A percentile compares a stretch with the other conserved stretches of the same genome.
Conservation (phyloP, 2,113 vertebrate species). For the Tyrannus savana region DNA sequence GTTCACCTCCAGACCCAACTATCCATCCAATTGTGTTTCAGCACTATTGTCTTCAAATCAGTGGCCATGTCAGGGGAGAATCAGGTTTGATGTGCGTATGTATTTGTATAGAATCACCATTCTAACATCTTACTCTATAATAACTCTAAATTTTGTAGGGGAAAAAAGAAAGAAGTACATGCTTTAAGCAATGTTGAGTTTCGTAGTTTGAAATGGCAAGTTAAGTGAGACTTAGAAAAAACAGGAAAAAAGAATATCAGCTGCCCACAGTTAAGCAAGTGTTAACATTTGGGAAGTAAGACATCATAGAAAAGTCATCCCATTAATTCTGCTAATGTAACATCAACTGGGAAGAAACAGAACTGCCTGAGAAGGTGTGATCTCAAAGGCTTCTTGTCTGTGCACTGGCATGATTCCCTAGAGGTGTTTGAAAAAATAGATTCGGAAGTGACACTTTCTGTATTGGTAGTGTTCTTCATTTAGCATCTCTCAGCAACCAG, state of each 20-base stretch:
- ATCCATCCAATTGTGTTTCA: not conserved
- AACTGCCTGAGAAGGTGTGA: not conserved
- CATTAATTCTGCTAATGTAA: not conserved
- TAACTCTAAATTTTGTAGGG: accelerated
- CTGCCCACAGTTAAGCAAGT: not conserved
- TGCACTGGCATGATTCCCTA: not conserved
- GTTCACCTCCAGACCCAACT: not conserved
- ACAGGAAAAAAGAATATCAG: not conserved
- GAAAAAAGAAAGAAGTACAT: not conserved
- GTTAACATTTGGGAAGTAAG: not conserved
- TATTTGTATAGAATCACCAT: not conserved
- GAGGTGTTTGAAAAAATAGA: not conserved
- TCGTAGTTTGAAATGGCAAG: not conserved
- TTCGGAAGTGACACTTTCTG: not conserved
- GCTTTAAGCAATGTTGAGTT: not conserved
- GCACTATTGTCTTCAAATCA: not conserved
- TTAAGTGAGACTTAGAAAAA: not conserved
- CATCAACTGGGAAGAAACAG: not conserved
- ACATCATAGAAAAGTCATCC: not conserved
- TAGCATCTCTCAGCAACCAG: not conserved
- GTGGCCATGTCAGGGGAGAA: not conserved
- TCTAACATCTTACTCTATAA: not conserved
- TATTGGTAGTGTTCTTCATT: not conserved
- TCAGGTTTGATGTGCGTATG: accelerated
- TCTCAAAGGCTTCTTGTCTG: not conserved